Evolutionary conservation across 2,888 invertebrate genomes (phyloP), one percentile per base, ranked within the genome.

Genomic region (Tupiocoris notatus): DNA sequence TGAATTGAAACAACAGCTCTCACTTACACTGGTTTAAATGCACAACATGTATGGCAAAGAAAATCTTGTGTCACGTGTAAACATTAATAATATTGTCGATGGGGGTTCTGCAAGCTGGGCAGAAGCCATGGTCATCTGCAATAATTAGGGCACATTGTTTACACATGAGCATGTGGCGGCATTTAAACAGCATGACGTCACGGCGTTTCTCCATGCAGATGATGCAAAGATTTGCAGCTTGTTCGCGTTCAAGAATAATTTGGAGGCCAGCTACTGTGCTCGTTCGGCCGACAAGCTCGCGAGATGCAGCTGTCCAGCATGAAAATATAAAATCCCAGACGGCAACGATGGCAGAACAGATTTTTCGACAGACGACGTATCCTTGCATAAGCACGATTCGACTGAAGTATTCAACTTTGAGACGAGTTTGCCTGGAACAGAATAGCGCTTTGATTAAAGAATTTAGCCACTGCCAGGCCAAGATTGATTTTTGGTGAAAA

Each of bases 171-270:
- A 78, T 17, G 56, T 78, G 78, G 18, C 70, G 70, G 25, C 78
- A 78, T 24, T 74, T 25, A 23, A 78, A 25, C 16, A 78, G 61
- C 66, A 78, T 78, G 23, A 74, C 67, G 25, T 78, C 74, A 39
- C 78, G 73, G n/a, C 74, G 71, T 1, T 57, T 58, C 67, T 76
- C 78, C 78, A 78, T 76, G 62, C 78, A 78, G n/a, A 78, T 67
- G n/a, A 78, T 56, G 57, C 78, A 78, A n/a, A 71, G 70, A 9
- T 62, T 78, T 7, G 59, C 23, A 0, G 76, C 76, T 17, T 74
- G 71, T 74, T 78, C 78, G 56, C 74, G 59, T 64, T 76, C 78
- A 2, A 78, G 67, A 12, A 62, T 66, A 21, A 62, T 76, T 39
- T 71, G 24, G 3, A 78, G 63, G 1, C 39, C 73, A 0, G 73